These are phyloP conservation scores for Anguilla anguilla DNA, from an alignment of 2,797 vertebrate genomes.

Conservation along the genomic window DNA sequence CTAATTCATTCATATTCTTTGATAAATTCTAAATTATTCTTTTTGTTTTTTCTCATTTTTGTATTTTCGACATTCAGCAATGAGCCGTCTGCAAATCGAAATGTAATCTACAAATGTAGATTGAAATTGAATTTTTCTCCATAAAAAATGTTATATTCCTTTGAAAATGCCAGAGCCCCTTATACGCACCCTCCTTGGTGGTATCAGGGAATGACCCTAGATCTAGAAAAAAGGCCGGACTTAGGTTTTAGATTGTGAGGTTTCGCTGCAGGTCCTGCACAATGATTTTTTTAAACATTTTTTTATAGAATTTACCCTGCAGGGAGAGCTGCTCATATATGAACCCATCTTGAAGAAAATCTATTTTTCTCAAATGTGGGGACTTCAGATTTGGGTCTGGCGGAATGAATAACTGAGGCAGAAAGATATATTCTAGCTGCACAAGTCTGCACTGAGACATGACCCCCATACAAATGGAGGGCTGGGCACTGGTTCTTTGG, in stretches of 20 bases:
- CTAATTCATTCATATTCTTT: background rate
- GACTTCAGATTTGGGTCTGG: constrained; percentile 44
- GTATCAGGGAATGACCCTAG: constrained; percentile 2
- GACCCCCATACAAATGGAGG: constrained; percentile 44
- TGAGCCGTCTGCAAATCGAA: background rate
- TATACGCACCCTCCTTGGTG: background rate
- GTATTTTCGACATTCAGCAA: background rate
- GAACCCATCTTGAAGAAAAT: constrained; percentile 35
- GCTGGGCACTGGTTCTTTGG: background rate
- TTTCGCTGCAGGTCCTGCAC: constrained; percentile 31
- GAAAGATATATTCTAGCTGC: constrained; percentile 41
- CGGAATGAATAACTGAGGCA: constrained; percentile 46
- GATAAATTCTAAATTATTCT: background rate
- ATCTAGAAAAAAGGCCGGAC: constrained; percentile 9
- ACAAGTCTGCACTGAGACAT: constrained; percentile 48
- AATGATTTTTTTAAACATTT: constrained; percentile 34
- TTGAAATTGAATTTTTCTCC: background rate
- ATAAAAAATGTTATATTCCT: background rate
- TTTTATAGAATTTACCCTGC: constrained; percentile 29
- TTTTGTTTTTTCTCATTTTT: background rate
- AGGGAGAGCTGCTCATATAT: constrained; percentile 35
- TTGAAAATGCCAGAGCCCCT: background rate
- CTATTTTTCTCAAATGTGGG: constrained; percentile 47
- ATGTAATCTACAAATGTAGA: background rate
- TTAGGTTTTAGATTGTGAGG: constrained; percentile 30